A percentile compares a stretch with the other conserved stretches of the same genome.
These are phyloP conservation scores for Amphiura filiformis DNA, from an alignment of 35 echinoderm and acorn worm species.

Conservation along the genomic window DNA sequence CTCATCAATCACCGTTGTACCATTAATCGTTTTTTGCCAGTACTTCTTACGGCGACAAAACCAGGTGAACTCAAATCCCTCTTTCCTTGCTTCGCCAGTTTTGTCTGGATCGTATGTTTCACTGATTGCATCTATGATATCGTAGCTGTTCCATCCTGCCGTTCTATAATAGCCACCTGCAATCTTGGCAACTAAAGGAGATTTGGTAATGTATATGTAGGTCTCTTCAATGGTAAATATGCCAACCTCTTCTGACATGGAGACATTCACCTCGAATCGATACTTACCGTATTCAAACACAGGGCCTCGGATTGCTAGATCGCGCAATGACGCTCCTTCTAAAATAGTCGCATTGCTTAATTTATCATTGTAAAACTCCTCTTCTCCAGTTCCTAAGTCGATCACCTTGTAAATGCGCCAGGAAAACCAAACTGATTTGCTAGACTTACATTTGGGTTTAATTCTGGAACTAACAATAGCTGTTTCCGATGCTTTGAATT, in stretches of 20 bases:
- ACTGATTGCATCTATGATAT: conserved; percentile 13
- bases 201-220: conserved; percentile 10
- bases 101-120: conserved; percentile 38
- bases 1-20: background rate
- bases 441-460: conserved; percentile 24
- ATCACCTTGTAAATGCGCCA: conserved; percentile 21
- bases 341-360: background rate
- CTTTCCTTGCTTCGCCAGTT: background rate
- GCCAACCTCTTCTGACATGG: conserved; percentile 30
- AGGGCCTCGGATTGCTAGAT: background rate
- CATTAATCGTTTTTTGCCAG: background rate
- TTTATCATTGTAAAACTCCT: background rate
- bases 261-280: conserved; percentile 43
- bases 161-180: conserved; percentile 19
- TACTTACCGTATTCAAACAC: conserved; percentile 10
- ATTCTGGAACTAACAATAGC: conserved; percentile 21
- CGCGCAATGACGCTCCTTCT: background rate
- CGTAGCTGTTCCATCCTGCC: background rate
- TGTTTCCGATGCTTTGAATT: conserved; percentile 11
- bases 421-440: conserved; percentile 5
- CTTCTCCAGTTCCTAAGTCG: background rate
- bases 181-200: conserved; percentile 21
- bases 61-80: conserved; percentile 41
- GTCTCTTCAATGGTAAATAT: conserved; percentile 9
- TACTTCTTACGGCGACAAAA: conserved; percentile 41